These are phyloP conservation scores for Leguminivora glycinivorella DNA, from an alignment of 1,140 invertebrate genomes.

Conservation along the genomic window DNA sequence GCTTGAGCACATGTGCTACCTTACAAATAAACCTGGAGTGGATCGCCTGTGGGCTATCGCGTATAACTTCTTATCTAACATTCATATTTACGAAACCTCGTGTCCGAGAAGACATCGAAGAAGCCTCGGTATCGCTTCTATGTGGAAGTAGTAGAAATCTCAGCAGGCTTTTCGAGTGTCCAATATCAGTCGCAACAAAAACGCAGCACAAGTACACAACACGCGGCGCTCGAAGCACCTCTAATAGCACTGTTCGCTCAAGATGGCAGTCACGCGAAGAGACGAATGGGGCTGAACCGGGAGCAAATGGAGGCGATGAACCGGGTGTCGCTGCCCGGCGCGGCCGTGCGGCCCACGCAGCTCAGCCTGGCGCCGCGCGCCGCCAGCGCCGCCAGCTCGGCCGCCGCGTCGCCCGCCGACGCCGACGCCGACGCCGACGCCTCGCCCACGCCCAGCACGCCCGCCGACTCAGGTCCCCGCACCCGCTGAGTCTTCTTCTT, in stretches of 20 bases:
- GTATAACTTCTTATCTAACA: not conserved
- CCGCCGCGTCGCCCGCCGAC: constrained; percentile 68
- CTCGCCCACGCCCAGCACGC: constrained; percentile 74
- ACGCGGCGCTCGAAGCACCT: constrained; percentile 32
- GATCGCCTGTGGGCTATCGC: not conserved
- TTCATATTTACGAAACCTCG: not conserved
- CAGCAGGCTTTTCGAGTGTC: not conserved
- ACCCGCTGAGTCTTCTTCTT: constrained; percentile 36
- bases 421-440: constrained; percentile 73
- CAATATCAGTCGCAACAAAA: not conserved
- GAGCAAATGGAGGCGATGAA: constrained; percentile 79
- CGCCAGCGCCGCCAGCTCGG: constrained; percentile 64
- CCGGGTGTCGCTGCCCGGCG: constrained; percentile 61
- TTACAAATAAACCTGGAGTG: not conserved
- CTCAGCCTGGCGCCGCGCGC: constrained; percentile 66
- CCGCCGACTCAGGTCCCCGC: constrained; percentile 74
- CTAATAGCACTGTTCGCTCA: constrained; percentile 63
- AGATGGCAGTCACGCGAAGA: constrained; percentile 80
- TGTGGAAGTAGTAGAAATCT: not conserved
- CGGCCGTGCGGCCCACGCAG: constrained; percentile 62
- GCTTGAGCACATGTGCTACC: not conserved
- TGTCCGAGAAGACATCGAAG: not conserved
- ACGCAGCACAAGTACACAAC: constrained; percentile 3
- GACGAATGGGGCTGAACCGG: constrained; percentile 79
- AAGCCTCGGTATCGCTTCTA: too few relatives aligned